A percentile compares a stretch with the other conserved stretches of the same genome.
Evolutionary conservation across 2,113 vertebrate species (phyloP).

Genomic region (Pterocles burchelli): DNA sequence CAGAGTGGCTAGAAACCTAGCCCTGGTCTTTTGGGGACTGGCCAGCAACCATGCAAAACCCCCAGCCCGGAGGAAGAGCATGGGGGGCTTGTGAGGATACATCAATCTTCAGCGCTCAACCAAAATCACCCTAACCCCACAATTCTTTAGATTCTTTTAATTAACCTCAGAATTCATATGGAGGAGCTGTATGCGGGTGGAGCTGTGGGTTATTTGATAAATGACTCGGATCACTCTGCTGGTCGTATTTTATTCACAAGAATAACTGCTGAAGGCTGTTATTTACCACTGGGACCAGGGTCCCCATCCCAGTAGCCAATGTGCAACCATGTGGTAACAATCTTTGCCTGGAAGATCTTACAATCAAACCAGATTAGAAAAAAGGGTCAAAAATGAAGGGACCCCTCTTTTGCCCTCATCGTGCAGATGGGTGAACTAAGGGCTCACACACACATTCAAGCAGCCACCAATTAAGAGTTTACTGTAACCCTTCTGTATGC

Average conservation of each 20-base stretch:
- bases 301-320: background rate
- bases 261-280: background rate
- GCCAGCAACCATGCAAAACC: background rate
- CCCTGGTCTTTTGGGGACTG: background rate
- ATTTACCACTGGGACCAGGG: background rate
- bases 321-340: constrained; percentile 3
- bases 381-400: background rate
- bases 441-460: background rate
- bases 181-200: background rate
- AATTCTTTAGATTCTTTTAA: constrained; percentile 27
- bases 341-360: background rate
- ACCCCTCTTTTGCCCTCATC: background rate
- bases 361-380: background rate
- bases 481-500: background rate
- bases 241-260: constrained; percentile 4
- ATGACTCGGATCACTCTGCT: background rate
- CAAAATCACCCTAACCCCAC: background rate
- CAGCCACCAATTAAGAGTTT: constrained; percentile 9
- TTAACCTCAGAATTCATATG: constrained; percentile 40
- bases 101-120: background rate
- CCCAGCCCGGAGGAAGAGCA: background rate
- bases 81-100: background rate
- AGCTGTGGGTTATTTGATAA: constrained; percentile 18
- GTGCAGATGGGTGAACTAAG: background rate
- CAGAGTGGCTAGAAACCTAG: background rate